A percentile compares a stretch with the other conserved stretches of the same genome.
phyloP scores from a whole-genome alignment of 1,140 invertebrate genomes.

The Eciton burchellii region DNA sequence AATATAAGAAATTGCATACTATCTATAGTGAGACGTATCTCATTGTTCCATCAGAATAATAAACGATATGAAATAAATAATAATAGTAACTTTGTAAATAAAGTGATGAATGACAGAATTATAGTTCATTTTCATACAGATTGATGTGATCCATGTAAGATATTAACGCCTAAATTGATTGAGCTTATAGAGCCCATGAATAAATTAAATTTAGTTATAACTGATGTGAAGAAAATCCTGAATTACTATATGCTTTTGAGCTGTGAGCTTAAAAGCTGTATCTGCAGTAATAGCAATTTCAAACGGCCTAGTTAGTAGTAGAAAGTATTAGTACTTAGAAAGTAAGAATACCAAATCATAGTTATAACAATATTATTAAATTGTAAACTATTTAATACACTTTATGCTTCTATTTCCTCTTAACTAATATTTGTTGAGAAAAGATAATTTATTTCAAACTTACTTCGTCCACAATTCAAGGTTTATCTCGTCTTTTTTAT shows the following conservation, averaged over 20 bases:
- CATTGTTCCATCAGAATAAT: slow-evolving; percentile 74
- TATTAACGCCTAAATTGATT: slow-evolving; percentile 95
- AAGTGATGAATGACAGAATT: slow-evolving; percentile 93
- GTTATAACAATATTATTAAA: background rate
- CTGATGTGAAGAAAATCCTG: slow-evolving; percentile 96
- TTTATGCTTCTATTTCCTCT: slow-evolving; percentile 40
- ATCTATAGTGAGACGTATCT: slow-evolving; percentile 73
- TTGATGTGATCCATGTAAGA: slow-evolving; percentile 98
- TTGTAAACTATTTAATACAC: slow-evolving; percentile 15
- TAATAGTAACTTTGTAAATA: slow-evolving; percentile 87
- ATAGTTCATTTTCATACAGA: slow-evolving; percentile 95
- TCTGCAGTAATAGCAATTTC: slow-evolving; percentile 95
- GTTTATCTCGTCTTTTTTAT: slow-evolving; percentile 58
- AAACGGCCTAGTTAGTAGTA: slow-evolving; percentile 94
- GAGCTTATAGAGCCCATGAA: slow-evolving; percentile 91
- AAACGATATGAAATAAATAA: slow-evolving; percentile 86
- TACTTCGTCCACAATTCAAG: slow-evolving; percentile 39
- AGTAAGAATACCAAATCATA: slow-evolving; percentile 44
- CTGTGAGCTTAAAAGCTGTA: slow-evolving; percentile 96
- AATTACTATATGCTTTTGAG: slow-evolving; percentile 92
- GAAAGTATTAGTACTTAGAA: slow-evolving; percentile 89
- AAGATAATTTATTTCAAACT: background rate
- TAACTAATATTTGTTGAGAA: slow-evolving; percentile 38
- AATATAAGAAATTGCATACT: slow-evolving; percentile 73
- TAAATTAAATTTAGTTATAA: slow-evolving; percentile 94